Evolutionary conservation across 2,888 invertebrate species (phyloP).

Genomic region (Lucinisca nassula): DNA sequence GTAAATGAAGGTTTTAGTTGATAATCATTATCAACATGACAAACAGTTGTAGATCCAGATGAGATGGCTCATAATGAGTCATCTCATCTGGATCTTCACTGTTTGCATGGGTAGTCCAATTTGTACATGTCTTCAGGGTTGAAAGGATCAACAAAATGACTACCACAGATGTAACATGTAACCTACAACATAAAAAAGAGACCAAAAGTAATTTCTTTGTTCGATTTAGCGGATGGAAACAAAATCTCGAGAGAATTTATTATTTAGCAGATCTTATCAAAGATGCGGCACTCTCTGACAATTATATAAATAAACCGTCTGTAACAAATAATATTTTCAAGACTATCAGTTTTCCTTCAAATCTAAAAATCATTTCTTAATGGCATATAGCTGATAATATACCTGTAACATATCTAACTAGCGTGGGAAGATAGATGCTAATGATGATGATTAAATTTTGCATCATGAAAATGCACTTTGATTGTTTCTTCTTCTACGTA

Average conservation of each 20-base stretch:
- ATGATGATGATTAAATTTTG: background rate
- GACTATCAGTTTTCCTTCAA: background rate
- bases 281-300: background rate
- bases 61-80: no score
- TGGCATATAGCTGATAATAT: background rate
- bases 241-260: background rate
- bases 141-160: no score
- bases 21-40: no score
- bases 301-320: background rate
- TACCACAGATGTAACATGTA: background rate
- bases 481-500: no score
- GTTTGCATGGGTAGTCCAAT: no score
- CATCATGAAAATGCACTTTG: background rate
- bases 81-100: no score
- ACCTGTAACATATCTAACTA: no score
- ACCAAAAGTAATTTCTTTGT: background rate
- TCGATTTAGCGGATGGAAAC: background rate
- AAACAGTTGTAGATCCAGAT: no score
- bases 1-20: no score
- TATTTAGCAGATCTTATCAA: background rate
- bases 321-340: conserved; percentile 1
- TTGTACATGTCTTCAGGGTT: no score
- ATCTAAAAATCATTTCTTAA: background rate
- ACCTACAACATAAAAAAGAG: background rate
- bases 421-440: background rate